Evolutionary conservation across 2,113 vertebrate species (phyloP), one percentile per base, ranked within the genome.

Genomic region (Scartelaos histophorus): DNA sequence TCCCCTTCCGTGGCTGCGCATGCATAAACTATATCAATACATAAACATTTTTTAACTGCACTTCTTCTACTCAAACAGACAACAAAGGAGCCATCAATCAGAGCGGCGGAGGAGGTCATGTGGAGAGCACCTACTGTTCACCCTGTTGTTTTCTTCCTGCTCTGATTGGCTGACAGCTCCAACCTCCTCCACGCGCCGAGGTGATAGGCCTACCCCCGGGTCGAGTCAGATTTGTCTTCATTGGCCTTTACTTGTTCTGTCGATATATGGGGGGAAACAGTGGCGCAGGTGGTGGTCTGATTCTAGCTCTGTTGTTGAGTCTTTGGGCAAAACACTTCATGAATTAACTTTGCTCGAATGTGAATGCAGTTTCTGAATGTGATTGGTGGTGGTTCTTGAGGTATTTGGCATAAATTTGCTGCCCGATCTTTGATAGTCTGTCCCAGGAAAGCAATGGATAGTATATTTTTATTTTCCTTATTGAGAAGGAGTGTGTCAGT

Each of bases 191-290:
- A 81, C 80, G 67, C 47, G 9, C 64, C 19, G 13, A 70, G 87
- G 85, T 85, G 47, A 62, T 21, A 12, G 79, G 78, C 85, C 81
- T 29, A 76, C 24, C 71, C 82, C 47, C 24, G 72, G 81, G 85
- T 87, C 85, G 1, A 77, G 76, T 84, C 58, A 25, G 69, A 88
- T 90, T 87, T 82, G 78, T 90, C 85, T 73, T 24, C 6, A 76
- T 76, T 88, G 80, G 80, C 85, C 85, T 86, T 86, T 82, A 78
- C 77, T 82, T n/a, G 56, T 29, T 29, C 4, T 4, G 2, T 29
- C 29, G 29, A 29, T 29, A 29, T 29, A 29, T 29, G 4, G 2
- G 29, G 29, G 29, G 29, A 4, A 29, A 29, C 29, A 29, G 29
- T 29, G 29, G 29, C 2, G 29, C 29, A 29, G 29, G 29, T 29